Percentiles rank a stretch among this genome's conserved stretches.
Conservation (phyloP, 2,888 invertebrate genomes). For the Caenorhabditis drosophilae region DNA sequence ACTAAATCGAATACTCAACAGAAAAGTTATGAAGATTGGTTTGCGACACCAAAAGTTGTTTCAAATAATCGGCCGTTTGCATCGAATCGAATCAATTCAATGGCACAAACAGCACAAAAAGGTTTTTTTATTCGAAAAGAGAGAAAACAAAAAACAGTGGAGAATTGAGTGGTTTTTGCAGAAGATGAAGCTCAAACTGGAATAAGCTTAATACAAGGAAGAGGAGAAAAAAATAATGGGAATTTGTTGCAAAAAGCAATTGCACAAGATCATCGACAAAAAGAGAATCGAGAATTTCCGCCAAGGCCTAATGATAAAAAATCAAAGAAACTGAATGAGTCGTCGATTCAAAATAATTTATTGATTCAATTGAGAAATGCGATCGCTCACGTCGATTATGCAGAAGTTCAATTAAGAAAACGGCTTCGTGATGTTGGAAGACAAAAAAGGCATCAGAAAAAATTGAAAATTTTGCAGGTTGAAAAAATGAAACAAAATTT, state of each 20-base stretch:
- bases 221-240: too few species aligned
- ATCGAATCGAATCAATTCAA: conserved; percentile 8
- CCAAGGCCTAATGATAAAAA: too few species aligned
- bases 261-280: neutral
- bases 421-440: too few species aligned
- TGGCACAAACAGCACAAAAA: neutral
- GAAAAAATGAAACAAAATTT: conserved; percentile 5
- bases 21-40: neutral
- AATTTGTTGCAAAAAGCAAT: neutral
- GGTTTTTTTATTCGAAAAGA: neutral
- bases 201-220: conserved; percentile 14
- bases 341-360: conserved; percentile 9
- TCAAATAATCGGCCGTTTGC: conserved; percentile 14
- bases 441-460: neutral
- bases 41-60: conserved; percentile 11
- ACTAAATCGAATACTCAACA: neutral
- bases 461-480: neutral
- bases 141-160: neutral
- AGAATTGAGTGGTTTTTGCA: conserved; percentile 2
- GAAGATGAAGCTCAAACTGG: conserved; percentile 22
- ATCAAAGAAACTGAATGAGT: too few species aligned
- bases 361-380: conserved; percentile 24
- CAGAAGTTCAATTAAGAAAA: conserved; percentile 7
- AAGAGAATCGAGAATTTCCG: conserved; percentile 2
- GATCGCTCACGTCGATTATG: conserved; percentile 29